phyloP scores from a whole-genome alignment of 1,140 invertebrate genomes.

The Euura saliciscinereae region DNA sequence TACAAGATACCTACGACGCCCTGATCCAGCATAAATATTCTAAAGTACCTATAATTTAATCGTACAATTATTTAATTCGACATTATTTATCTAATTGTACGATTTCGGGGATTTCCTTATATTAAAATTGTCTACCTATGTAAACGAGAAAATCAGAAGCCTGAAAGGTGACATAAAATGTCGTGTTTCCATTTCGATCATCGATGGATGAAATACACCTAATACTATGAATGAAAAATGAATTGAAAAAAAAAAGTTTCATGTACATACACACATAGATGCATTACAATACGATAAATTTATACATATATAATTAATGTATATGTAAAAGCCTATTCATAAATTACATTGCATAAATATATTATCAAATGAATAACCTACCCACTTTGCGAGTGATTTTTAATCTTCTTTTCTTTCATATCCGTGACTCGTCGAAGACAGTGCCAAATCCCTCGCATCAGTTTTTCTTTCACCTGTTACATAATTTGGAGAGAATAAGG shows the following conservation, averaged over 20 bases:
- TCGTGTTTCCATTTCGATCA: neutral
- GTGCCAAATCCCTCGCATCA: neutral
- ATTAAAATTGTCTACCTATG: neutral
- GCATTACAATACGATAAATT: neutral
- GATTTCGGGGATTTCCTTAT: neutral
- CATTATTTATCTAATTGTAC: neutral
- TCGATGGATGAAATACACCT: neutral
- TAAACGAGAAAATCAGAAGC: neutral
- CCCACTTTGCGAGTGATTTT: too few species aligned
- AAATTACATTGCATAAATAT: neutral
- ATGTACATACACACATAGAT: neutral
- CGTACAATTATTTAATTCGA: neutral
- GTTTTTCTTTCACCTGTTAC: neutral
- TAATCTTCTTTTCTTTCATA: too few species aligned
- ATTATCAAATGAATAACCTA: neutral
- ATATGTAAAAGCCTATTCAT: neutral
- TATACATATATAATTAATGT: neutral
- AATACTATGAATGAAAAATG: neutral
- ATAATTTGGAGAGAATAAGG: neutral
- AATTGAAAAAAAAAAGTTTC: neutral
- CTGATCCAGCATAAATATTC: neutral
- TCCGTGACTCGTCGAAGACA: too few species aligned
- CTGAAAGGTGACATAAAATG: conserved; percentile 4
- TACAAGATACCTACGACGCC: neutral
- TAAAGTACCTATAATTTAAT: neutral